Conservation (phyloP, 53 echinoderm and acorn worm genomes). For the Stichopus horrens region DNA sequence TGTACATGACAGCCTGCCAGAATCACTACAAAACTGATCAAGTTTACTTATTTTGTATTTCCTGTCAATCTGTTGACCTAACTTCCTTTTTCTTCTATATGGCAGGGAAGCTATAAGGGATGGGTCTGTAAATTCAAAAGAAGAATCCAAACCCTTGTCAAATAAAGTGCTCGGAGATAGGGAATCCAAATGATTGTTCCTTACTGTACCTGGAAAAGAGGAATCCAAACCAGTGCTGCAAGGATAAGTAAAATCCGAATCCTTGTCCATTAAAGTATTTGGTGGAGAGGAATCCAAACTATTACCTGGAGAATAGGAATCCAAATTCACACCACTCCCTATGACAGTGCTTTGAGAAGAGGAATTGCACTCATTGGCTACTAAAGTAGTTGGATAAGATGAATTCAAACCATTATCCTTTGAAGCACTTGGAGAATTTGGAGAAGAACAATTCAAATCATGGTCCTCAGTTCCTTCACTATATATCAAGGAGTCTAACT, state of each 20-base stretch:
- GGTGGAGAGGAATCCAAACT: no score
- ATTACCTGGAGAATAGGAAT: no score
- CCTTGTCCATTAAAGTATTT: no score
- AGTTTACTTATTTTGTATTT: neutral
- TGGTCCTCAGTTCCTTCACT: neutral
- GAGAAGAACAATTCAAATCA: neutral
- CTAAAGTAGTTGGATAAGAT: no score
- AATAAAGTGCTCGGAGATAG: neutral
- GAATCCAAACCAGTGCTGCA: no score
- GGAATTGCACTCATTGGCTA: no score
- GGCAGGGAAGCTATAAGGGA: neutral
- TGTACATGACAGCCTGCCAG: neutral
- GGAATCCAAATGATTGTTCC: neutral
- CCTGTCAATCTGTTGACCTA: neutral
- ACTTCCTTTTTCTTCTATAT: neutral
- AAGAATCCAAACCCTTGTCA: neutral
- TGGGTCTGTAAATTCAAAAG: neutral
- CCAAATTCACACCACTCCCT: no score
- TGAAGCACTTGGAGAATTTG: no score
- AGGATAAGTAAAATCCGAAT: no score
- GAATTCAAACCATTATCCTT: no score
- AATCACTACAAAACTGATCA: neutral
- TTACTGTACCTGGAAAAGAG: no score
- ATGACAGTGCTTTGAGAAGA: no score
- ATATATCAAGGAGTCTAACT: neutral